A percentile compares a stretch with the other conserved stretches of the same genome.
Conservation (phyloP, 2,888 invertebrate species). For the Chrysina gloriosa region DNA sequence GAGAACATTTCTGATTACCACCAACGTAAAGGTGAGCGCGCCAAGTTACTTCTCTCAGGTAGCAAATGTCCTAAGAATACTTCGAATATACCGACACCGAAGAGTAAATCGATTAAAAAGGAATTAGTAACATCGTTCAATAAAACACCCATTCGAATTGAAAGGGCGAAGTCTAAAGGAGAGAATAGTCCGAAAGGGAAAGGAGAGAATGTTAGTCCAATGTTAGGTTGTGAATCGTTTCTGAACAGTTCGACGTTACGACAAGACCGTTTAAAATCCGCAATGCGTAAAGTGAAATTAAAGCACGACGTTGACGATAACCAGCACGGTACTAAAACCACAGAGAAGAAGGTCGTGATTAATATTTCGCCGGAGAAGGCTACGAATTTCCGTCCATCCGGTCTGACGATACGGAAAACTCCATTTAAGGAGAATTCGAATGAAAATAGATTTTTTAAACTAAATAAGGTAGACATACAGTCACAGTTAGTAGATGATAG, state of each 20-base stretch:
- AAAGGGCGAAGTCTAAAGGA: not conserved
- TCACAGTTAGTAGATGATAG: too few relatives aligned
- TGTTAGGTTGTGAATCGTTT: not conserved
- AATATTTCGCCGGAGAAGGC: not conserved
- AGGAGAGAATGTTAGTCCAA: too few relatives aligned
- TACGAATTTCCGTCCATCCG: not conserved
- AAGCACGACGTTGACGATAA: not conserved
- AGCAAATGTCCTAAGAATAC: not conserved
- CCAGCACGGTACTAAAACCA: not conserved
- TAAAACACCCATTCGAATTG: not conserved
- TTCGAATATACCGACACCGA: not conserved
- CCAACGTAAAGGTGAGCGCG: constrained; percentile 24
- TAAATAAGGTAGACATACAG: not conserved
- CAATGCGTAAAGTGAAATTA: not conserved
- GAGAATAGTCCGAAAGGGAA: too few relatives aligned
- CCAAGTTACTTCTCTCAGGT: constrained; percentile 29
- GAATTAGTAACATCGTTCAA: constrained; percentile 2
- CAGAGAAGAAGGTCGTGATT: not conserved
- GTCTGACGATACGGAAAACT: not conserved
- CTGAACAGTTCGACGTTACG: not conserved
- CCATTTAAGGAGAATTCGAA: not conserved
- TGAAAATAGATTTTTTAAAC: not conserved
- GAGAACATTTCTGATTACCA: constrained; percentile 34
- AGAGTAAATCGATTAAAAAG: not conserved
- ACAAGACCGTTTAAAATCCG: too few relatives aligned